Evolutionary conservation across 2,888 invertebrate genomes (phyloP).

Genomic region (Lochmaea crataegi): DNA sequence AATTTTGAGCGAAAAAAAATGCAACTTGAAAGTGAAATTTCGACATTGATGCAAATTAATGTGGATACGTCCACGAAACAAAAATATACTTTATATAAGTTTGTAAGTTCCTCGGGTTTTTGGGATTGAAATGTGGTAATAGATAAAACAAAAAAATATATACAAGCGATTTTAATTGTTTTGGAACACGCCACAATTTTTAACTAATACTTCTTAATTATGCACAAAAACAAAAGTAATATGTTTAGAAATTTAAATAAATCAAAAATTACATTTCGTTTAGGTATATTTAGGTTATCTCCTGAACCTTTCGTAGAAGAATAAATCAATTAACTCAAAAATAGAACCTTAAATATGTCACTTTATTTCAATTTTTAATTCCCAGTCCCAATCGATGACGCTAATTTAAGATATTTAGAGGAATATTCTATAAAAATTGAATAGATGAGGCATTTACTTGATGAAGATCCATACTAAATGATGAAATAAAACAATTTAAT

Average conservation of each 20-base stretch:
- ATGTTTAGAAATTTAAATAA: not conserved
- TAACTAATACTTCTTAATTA: slow-evolving; percentile 5
- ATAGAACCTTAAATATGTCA: not conserved
- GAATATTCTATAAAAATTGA: too few species aligned
- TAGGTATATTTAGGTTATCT: not conserved
- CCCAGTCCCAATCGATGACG: not conserved
- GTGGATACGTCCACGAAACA: too few species aligned
- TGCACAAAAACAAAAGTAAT: not conserved
- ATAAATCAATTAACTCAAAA: not conserved
- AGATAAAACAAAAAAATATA: not conserved
- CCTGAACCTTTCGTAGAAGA: too few species aligned
- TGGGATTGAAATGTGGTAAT: not conserved
- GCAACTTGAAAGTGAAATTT: too few species aligned
- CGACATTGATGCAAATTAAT: too few species aligned
- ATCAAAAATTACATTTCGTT: not conserved
- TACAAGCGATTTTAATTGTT: not conserved
- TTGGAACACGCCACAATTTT: slow-evolving; percentile 12
- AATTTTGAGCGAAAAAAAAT: too few species aligned
- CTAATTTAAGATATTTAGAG: too few species aligned
- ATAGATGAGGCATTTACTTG: too few species aligned
- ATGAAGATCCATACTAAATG: too few species aligned
- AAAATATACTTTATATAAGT: too few species aligned
- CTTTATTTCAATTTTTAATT: not conserved
- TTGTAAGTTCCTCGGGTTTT: not conserved
- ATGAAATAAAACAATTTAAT: too few species aligned